Base-by-base conservation (phyloP, 2,888 invertebrate species). In the Agrotis clavis region DNA sequence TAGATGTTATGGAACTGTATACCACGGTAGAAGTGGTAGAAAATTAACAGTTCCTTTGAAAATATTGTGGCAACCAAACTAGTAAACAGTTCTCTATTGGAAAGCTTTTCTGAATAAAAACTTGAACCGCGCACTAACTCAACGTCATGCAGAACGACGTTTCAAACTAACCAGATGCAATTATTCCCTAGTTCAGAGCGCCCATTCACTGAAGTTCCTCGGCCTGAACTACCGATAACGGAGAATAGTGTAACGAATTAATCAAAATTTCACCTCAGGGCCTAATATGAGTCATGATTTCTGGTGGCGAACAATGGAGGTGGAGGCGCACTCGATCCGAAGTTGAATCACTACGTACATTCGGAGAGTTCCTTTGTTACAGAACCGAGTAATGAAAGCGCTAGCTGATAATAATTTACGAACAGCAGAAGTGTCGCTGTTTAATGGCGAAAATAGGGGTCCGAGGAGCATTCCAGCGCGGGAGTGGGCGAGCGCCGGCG, bases 381-480 rank as follows among this genome's bases (percentile, higher is more conserved):
- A 83, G 88, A 90, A 90, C 90, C 90, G 91, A 95, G 95, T 95
- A 96, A 96, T 96, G 96, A 96, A 96, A 96, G 92, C 94, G 92
- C 92, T 93, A 89, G 92, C 92, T 94, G 95, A 95, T 96, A 95
- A 96, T 96, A 96, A 96, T 96, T 96, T 95, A 96, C 94, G 95
- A 94, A 95, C 89, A 94, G 94, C 96, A 96, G 96, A 96, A 96
- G 96, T 96, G 96, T 95, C 95, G 94, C 92, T 94, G 92, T 94
- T 94, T 94, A 95, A 95, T 95, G 93, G 95, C 90, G 94, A 93
- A 92, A 92, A 91, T 90, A 89, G 92, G 92, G 92, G 90, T 89
- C 94, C 93, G 94, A 94, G 94, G 86, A 94, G 94, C 95, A 96
- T 96, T 96, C 96, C 96, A 92, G 87, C 85, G 91, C 87, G 90